These are phyloP conservation scores for Gila orcuttii DNA, from an alignment of 2,113 vertebrate genomes.

Conservation along the genomic window DNA sequence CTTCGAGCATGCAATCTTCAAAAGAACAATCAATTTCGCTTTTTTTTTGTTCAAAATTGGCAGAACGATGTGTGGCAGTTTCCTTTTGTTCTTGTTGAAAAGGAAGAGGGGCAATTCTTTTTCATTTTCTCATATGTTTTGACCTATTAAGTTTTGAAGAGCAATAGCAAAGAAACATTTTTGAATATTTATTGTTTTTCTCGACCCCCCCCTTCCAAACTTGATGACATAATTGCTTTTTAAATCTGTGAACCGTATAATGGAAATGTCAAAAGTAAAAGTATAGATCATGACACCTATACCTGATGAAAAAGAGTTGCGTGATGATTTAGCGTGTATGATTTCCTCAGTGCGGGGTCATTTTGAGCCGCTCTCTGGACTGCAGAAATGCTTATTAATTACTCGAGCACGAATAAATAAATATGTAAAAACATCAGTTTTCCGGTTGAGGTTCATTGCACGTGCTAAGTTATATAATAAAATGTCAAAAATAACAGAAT, in stretches of 20 bases:
- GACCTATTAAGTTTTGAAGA: constrained; percentile 26
- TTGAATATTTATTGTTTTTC: constrained; percentile 42
- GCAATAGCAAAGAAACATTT: constrained; percentile 11
- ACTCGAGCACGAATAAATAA: not conserved
- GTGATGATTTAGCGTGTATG: not conserved
- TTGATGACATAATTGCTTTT: constrained; percentile 47
- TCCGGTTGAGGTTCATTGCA: not conserved
- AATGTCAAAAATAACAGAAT: constrained; percentile 13
- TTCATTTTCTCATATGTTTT: constrained; percentile 16
- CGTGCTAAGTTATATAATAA: not conserved
- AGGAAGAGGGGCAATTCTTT: constrained; percentile 35
- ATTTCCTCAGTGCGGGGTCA: not conserved
- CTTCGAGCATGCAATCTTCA: constrained; percentile 53
- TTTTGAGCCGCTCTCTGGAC: not conserved
- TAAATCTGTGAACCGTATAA: constrained; percentile 40
- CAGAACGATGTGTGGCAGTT: constrained; percentile 20
- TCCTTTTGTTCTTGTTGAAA: constrained; percentile 56
- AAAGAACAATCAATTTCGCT: constrained; percentile 51
- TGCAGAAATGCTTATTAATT: constrained; percentile 21
- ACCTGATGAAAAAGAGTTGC: constrained; percentile 25
- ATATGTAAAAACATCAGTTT: not conserved
- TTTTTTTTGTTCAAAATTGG: constrained; percentile 41
- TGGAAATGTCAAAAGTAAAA: constrained; percentile 11
- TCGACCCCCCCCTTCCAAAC: not conserved
- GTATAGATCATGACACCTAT: constrained; percentile 27